These are phyloP conservation scores for Archilochus colubris DNA, from an alignment of 2,113 vertebrate genomes.

Conservation along the genomic window DNA sequence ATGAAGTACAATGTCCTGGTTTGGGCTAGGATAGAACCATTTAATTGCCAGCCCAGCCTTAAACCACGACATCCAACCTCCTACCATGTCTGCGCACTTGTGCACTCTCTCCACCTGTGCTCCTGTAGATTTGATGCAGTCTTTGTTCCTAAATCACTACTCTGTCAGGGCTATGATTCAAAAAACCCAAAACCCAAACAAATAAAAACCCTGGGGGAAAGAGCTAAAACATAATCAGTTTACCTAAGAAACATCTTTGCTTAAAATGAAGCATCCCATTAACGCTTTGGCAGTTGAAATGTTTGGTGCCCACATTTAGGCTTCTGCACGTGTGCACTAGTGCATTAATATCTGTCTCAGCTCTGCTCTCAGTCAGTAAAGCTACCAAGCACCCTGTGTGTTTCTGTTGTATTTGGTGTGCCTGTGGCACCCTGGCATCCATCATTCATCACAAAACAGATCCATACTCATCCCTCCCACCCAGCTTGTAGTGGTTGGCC, in stretches of 20 bases:
- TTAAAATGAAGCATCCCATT: not conserved
- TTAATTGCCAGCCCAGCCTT: too few species aligned
- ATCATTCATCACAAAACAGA: not conserved
- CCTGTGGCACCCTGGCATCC: not conserved
- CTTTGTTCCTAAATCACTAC: not conserved
- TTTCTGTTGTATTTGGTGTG: not conserved
- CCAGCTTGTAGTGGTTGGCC: not conserved
- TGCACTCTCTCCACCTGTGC: not conserved
- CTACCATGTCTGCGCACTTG: not conserved
- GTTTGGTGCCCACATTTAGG: not conserved
- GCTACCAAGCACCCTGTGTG: not conserved
- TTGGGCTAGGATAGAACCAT: too few species aligned
- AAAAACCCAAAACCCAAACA: not conserved
- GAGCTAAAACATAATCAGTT: not conserved
- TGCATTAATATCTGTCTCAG: not conserved
- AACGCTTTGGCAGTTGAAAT: not conserved
- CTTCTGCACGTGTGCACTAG: not conserved
- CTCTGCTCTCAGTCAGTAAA: not conserved
- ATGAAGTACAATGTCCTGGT: not conserved
- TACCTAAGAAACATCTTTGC: not conserved
- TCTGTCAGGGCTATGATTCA: not conserved
- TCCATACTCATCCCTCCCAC: not conserved
- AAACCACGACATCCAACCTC: not conserved
- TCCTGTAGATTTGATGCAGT: not conserved
- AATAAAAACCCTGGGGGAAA: not conserved